Percentiles rank a stretch among this genome's conserved stretches.
These are phyloP conservation scores for Nyctalus aviator DNA, from an alignment of 2,797 vertebrate genomes.

Conservation along the genomic window DNA sequence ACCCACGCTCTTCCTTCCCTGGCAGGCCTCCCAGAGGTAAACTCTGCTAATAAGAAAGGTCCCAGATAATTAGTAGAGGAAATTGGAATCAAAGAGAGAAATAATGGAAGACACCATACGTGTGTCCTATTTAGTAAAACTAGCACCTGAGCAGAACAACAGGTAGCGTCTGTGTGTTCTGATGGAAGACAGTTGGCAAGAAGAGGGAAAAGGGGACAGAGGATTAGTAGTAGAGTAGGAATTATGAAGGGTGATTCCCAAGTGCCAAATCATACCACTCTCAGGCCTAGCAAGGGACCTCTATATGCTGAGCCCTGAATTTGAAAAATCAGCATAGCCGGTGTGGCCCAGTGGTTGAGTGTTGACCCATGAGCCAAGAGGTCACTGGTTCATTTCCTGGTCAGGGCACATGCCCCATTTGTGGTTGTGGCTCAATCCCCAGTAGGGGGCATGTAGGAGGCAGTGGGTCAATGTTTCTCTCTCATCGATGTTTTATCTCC, in stretches of 20 bases:
- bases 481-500: too few relatives aligned
- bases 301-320: background rate
- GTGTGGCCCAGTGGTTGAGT: too few relatives aligned
- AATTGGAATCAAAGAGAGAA: slow-evolving; percentile 67
- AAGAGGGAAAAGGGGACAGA: background rate
- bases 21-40: slow-evolving; percentile 47
- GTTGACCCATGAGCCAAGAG: too few relatives aligned
- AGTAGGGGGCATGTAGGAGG: too few relatives aligned
- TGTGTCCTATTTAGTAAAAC: slow-evolving; percentile 64
- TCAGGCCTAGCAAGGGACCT: background rate
- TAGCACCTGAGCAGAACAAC: background rate
- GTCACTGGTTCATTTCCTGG: too few relatives aligned
- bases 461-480: too few relatives aligned
- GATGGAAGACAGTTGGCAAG: background rate
- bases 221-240: background rate
- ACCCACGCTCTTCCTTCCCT: background rate
- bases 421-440: too few relatives aligned
- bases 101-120: slow-evolving; percentile 48
- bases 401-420: too few relatives aligned
- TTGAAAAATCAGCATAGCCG: background rate
- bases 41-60: slow-evolving; percentile 62
- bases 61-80: slow-evolving; percentile 69
- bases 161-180: background rate
- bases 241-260: background rate
- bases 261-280: background rate